Evolutionary conservation across 1,140 invertebrate species (phyloP), one percentile per base, ranked within the genome.

Genomic region (Notospermus geniculatus): DNA sequence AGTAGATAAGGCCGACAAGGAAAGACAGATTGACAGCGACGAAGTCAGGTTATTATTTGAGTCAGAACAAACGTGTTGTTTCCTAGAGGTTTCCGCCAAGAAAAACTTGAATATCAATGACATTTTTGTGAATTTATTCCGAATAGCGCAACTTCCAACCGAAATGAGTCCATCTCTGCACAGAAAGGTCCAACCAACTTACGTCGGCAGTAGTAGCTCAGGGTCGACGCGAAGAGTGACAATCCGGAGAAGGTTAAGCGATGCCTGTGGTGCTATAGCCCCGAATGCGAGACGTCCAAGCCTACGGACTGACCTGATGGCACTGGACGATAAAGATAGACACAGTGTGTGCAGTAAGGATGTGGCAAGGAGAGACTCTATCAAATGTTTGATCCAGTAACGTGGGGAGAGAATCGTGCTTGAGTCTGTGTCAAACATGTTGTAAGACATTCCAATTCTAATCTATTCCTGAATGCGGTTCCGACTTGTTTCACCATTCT

Each of bases 151-250:
- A 71, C 79, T 92, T 56, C 91, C 91, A 1, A 77, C 89, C 69
- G 91, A 92, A 82, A 92, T 92, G 91, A 90, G 90, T n/a, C 90
- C 91, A 0, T 91, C 91, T 71, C 88, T 90, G 71, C 90, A 92
- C 75, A 87, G 80, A 56, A 74, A 74, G 60, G 74, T 81, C 7
- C 69, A 73, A 50, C 73, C 79, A 15, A 67, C 65, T 2, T 80
- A 79, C 53, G 66, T 71, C 0, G 65, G 71, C 19, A 62, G 68
- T 28, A 63, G 62, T 11, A 32, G 53, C 1, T 59, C 59, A 17
- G 62, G 64, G 25, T 61, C 69, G 11, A 70, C 69, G 72, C 89
- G 89, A 72, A 69, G 75, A 22, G 69, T 92, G 46, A 90, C 89
- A 43, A 90, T 92, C 59, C 89, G 91, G 66, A 83, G 90, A 54